Evolutionary conservation across 2,888 invertebrate genomes (phyloP).

Genomic region (Anoplius nigerrimus): DNA sequence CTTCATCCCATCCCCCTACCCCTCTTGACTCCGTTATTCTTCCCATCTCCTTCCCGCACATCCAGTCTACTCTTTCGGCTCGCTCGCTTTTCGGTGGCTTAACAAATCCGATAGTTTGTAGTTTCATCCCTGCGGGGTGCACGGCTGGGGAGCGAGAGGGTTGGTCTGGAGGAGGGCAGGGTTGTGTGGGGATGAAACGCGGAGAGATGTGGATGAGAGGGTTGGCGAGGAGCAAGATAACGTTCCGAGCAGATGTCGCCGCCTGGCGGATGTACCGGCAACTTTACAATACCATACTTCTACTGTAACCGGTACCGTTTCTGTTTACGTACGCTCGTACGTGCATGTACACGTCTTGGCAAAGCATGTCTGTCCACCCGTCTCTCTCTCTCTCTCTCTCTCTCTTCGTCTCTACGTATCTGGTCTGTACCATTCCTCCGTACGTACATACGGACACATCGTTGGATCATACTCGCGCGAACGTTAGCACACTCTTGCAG

Average conservation of each 20-base stretch:
- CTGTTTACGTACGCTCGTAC: slow-evolving; percentile 5
- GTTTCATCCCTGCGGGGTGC: slow-evolving; percentile 33
- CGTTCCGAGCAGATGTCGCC: slow-evolving; percentile 70
- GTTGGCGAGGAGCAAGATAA: slow-evolving; percentile 57
- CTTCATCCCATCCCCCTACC: neutral
- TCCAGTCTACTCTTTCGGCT: neutral
- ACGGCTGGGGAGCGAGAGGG: no score
- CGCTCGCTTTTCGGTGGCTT: slow-evolving; percentile 28
- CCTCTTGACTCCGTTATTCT: neutral
- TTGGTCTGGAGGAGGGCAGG: slow-evolving; percentile 13
- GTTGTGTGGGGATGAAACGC: slow-evolving; percentile 7
- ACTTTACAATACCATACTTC: slow-evolving; percentile 57
- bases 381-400: neutral
- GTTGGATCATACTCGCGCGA: neutral
- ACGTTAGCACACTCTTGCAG: neutral
- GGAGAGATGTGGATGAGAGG: slow-evolving; percentile 24
- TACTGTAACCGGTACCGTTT: slow-evolving; percentile 6
- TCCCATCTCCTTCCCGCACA: neutral
- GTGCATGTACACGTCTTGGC: no score
- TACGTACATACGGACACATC: neutral
- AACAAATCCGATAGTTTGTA: slow-evolving; percentile 51
- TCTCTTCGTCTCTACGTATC: neutral
- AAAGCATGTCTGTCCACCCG: neutral
- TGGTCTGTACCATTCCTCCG: neutral
- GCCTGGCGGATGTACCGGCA: slow-evolving; percentile 50